A percentile compares a stretch with the other conserved stretches of the same genome.
These are phyloP conservation scores for Helarctos malayanus DNA, from an alignment of 2,797 vertebrate genomes.

Conservation along the genomic window DNA sequence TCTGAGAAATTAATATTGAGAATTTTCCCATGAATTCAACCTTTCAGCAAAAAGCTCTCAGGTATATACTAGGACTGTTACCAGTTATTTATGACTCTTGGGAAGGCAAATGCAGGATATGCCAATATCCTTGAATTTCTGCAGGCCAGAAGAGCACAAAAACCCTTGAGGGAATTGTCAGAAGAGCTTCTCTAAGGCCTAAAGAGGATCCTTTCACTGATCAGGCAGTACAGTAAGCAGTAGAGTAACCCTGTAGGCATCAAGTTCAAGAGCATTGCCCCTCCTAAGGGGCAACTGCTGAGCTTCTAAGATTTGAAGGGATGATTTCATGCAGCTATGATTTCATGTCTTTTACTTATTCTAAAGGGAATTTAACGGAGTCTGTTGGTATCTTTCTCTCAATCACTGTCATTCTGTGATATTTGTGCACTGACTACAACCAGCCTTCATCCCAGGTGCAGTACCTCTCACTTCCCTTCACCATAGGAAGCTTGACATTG, in stretches of 20 bases:
- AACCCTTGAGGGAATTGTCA: neutral
- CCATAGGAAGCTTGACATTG: neutral
- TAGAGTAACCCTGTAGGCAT: neutral
- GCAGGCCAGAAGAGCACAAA: neutral
- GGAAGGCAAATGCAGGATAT: neutral
- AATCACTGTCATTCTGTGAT: neutral
- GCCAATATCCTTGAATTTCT: neutral
- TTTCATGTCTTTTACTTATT: neutral
- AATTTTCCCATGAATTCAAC: neutral
- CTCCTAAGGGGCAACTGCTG: neutral
- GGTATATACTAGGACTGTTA: neutral
- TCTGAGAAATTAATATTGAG: neutral
- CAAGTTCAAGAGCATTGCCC: neutral
- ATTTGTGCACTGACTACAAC: neutral
- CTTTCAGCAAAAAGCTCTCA: neutral
- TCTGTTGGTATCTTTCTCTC: neutral
- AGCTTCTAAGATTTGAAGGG: neutral
- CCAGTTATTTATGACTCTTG: neutral
- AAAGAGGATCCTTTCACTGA: neutral
- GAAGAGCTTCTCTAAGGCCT: neutral
- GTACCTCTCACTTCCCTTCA: neutral
- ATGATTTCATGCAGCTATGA: neutral
- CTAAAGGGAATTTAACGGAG: neutral
- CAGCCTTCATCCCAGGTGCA: neutral
- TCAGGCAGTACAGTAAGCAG: neutral